phyloP scores from a whole-genome alignment of 2,797 vertebrate genomes.

The Chloroceryle amazona region DNA sequence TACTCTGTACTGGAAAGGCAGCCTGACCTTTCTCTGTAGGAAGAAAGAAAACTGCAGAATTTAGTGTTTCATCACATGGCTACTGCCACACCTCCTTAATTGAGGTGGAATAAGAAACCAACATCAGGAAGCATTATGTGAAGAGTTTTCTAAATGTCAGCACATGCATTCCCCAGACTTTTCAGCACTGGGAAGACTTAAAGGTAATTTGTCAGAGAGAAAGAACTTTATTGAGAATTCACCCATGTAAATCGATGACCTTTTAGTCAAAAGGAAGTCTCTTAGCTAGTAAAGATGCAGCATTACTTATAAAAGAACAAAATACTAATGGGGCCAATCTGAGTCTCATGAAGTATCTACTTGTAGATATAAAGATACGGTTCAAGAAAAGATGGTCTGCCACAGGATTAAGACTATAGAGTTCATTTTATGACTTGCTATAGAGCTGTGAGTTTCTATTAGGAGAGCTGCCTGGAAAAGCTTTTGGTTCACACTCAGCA shows the following conservation, averaged over 20 bases:
- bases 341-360: constrained; percentile 39
- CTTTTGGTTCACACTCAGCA: not conserved
- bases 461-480: constrained; percentile 15
- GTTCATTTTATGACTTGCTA: constrained; percentile 23
- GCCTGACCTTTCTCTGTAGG: constrained; percentile 54
- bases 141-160: constrained; percentile 75
- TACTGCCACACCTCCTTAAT: constrained; percentile 68
- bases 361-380: constrained; percentile 35
- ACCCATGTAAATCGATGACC: constrained; percentile 77
- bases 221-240: constrained; percentile 74
- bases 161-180: constrained; percentile 61
- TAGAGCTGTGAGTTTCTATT: constrained; percentile 6
- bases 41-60: constrained; percentile 39
- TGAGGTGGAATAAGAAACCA: constrained; percentile 66
- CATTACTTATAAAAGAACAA: constrained; percentile 66
- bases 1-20: constrained; percentile 35
- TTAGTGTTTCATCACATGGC: constrained; percentile 63
- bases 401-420: not conserved
- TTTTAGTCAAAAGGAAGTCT: constrained; percentile 73
- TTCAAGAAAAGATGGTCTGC: constrained; percentile 49
- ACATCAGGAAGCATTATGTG: constrained; percentile 66
- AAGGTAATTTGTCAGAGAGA: constrained; percentile 75
- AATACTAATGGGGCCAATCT: constrained; percentile 69
- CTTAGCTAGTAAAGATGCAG: constrained; percentile 68
- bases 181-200: constrained; percentile 55